Base-by-base conservation (phyloP, 2,888 invertebrate species). In the Fragum fragum region DNA sequence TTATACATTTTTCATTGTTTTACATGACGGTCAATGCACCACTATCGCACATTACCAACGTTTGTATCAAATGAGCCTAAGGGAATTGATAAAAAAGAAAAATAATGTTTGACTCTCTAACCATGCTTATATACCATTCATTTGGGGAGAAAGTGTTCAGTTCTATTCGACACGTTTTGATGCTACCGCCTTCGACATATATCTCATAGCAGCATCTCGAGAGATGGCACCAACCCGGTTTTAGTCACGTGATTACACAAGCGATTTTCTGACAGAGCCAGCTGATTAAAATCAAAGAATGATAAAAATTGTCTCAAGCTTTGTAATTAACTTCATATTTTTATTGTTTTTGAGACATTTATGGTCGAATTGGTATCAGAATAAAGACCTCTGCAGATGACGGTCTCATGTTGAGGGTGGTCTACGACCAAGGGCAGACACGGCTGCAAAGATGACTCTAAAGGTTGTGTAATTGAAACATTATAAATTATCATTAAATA, bases 241-340 rank as follows among this genome's bases (percentile, higher is more conserved):
- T 47, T 39, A 42, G 29, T 16, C 66, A 66, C 66, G 66, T 42
- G 66, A 36, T n/a, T 21, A 21, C 23, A 66, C 66, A 66, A 66
- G 21, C 23, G 42, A 23, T 26, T 23, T 42, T 11, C 39, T 66
- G 66, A 42, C 66, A 66, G 9, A 42, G 42, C 36, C 66, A 36
- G 39, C 66, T 66, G 66, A 66, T 42, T 66, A 39, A 66, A 66
- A 42, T 66, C 66, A 39, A 61, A 21, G 36, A 66, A 66, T 39
- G 42, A 66, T 23, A 66, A 36, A 66, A 66, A 66, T 26, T 66
- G 66, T 66, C 66, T 66, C 42, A 21, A 14, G 21, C 66, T 66
- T 66, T 42, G 36, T 36, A 63, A 63, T 66, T 66, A 26, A 36
- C 16, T 66, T 42, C 66, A 42, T 66, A 42, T 42, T 14, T 42